Evolutionary conservation across 2,888 invertebrate species (phyloP), one percentile per base, ranked within the genome.

Genomic region (Dioctria rufipes): DNA sequence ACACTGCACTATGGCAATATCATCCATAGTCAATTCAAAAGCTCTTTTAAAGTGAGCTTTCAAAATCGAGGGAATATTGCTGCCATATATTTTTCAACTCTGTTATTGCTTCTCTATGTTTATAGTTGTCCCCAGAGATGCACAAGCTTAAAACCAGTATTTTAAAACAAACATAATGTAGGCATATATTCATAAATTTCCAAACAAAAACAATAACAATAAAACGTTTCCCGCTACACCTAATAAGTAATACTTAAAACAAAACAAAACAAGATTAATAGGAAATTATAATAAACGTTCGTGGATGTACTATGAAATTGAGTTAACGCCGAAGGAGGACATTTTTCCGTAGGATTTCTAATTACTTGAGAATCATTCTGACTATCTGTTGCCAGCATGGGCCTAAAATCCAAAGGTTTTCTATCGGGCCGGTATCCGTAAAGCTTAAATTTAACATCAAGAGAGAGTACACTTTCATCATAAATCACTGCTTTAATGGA

Each of bases 401-500:
- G 84, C 42, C 80, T 83, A 43, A 85, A 88, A 40, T 75, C 78
- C 42, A 82, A 71, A 6, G 87, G 86, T 58, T 82, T 81, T 13
- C 85, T 83, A 6, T 80, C 80, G 5, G 85, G 85, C 46, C 81
- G 81, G 78, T 85, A 88, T n/a, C 88, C 88, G 83, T 87, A 88
- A 65, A 88, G 66, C 73, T 85, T 85, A 85, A 87, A 87, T 83
- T 86, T 85, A 37, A 86, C 88, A 82, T 86, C 87, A 42, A 87
- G 79, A 61, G 83, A 84, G 39, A 80, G 85, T 3, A 85, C 84
- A 46, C 86, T 83, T 11, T 81, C 84, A 81, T 86, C 87, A 49
- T 85, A 85, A 49, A 88, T 84, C 37, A 84, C 83, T 4, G 87
- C 88, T 82, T 88, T 88, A 0, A 88, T 81, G 3, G 87, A 86